A percentile compares a stretch with the other conserved stretches of the same genome.
phyloP scores from a whole-genome alignment of 2,113 vertebrate genomes.

The Thermophis baileyi region DNA sequence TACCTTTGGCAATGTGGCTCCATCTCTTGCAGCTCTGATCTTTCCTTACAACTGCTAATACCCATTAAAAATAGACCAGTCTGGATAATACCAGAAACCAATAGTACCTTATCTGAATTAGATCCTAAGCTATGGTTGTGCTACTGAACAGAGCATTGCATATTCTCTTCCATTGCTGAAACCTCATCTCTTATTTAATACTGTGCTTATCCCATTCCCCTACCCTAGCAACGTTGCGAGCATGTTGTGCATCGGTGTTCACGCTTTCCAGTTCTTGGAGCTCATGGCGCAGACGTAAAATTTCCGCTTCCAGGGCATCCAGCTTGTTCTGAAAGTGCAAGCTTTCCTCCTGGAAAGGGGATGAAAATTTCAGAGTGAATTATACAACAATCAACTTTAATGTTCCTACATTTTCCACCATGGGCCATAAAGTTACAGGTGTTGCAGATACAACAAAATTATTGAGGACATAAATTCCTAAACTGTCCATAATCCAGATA shows the following conservation, averaged over 20 bases:
- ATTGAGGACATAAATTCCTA: background rate
- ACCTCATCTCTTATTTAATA: background rate
- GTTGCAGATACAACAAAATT: background rate
- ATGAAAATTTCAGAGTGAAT: background rate
- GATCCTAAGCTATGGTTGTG: background rate
- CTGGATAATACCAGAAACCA: background rate
- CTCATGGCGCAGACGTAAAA: constrained; percentile 70
- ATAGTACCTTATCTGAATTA: background rate
- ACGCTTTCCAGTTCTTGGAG: constrained; percentile 70
- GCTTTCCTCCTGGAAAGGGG: constrained; percentile 74
- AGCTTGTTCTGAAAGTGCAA: constrained; percentile 75
- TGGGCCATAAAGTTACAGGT: background rate
- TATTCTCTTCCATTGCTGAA: background rate
- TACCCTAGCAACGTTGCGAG: constrained; percentile 77
- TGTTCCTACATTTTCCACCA: background rate
- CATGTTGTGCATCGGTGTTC: constrained; percentile 70
- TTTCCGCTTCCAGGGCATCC: constrained; percentile 75
- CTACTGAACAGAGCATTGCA: background rate
- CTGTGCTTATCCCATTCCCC: background rate
- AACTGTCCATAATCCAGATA: background rate
- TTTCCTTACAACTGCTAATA: background rate
- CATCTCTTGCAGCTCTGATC: background rate
- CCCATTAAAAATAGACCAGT: background rate
- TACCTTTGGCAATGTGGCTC: background rate
- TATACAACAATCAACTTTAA: background rate